A percentile compares a stretch with the other conserved stretches of the same genome.
Conservation (phyloP, 2,888 invertebrate species). For the Petrolisthes cinctipes region DNA sequence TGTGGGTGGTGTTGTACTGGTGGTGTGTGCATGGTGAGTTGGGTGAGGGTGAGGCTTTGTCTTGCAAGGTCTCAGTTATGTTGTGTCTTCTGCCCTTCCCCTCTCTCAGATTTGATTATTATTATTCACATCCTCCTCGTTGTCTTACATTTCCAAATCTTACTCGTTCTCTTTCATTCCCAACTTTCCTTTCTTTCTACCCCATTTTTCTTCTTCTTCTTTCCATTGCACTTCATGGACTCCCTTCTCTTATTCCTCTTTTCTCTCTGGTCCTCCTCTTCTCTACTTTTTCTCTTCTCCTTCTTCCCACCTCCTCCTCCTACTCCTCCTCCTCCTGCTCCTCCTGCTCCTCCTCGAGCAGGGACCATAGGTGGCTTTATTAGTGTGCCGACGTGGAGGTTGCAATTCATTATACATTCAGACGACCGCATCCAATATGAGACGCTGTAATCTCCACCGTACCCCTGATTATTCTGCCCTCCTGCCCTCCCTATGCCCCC, state of each 20-base stretch:
- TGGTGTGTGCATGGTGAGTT: too few species aligned
- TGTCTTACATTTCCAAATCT: not conserved
- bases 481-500: not conserved
- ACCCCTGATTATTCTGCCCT: conserved; percentile 28
- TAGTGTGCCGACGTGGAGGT: conserved; percentile 41
- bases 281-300: not conserved
- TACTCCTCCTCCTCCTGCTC: too few species aligned
- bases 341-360: not conserved
- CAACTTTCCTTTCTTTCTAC: not conserved
- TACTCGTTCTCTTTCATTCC: not conserved
- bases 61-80: too few species aligned
- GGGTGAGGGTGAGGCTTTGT: too few species aligned
- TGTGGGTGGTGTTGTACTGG: too few species aligned
- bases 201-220: not conserved
- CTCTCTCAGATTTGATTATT: not conserved
- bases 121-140: not conserved
- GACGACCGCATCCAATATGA: conserved; percentile 45
- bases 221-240: not conserved
- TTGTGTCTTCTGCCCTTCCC: not conserved
- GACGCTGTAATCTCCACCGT: conserved; percentile 38
- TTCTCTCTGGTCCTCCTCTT: not conserved
- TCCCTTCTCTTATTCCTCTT: not conserved
- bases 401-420: conserved; percentile 54
- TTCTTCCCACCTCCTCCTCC: not conserved
- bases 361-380: conserved; percentile 52